These are phyloP conservation scores for Chloromyia formosa DNA, from an alignment of 2,888 invertebrate species.

Conservation along the genomic window DNA sequence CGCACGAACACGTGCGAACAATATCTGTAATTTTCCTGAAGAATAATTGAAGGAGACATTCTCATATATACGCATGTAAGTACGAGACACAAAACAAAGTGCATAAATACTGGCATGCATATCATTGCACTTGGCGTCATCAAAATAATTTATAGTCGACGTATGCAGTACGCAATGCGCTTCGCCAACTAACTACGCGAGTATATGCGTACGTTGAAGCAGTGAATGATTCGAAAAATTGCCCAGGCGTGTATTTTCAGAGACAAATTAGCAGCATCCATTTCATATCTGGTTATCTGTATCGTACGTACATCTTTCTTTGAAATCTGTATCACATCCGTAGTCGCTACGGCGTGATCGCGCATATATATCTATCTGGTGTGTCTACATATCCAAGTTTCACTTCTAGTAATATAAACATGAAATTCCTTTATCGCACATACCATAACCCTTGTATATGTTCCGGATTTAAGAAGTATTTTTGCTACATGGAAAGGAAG, in stretches of 20 bases:
- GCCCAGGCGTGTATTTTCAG: conserved; percentile 28
- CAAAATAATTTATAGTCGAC: neutral
- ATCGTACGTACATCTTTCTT: too few species aligned
- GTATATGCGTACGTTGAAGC: too few species aligned
- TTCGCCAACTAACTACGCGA: too few species aligned
- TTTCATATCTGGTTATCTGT: neutral
- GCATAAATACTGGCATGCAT: too few species aligned
- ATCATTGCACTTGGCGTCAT: conserved; percentile 4
- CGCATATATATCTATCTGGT: too few species aligned
- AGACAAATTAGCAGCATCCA: conserved; percentile 34
- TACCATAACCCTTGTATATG: neutral
- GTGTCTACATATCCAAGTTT: neutral
- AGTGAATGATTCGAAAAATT: conserved; percentile 25
- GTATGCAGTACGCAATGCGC: too few species aligned
- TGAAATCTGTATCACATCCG: too few species aligned
- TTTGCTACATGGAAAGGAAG: neutral
- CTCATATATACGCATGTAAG: too few species aligned
- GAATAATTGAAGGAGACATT: too few species aligned
- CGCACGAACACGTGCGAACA: neutral
- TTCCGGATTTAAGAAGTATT: neutral
- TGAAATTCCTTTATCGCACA: conserved; percentile 17
- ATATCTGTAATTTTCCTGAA: neutral
- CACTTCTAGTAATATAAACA: conserved; percentile 13
- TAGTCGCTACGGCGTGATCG: too few species aligned
- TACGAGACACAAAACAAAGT: too few species aligned